These are phyloP conservation scores for Dendrolimus houi DNA, from an alignment of 2,888 invertebrate genomes.

Conservation along the genomic window DNA sequence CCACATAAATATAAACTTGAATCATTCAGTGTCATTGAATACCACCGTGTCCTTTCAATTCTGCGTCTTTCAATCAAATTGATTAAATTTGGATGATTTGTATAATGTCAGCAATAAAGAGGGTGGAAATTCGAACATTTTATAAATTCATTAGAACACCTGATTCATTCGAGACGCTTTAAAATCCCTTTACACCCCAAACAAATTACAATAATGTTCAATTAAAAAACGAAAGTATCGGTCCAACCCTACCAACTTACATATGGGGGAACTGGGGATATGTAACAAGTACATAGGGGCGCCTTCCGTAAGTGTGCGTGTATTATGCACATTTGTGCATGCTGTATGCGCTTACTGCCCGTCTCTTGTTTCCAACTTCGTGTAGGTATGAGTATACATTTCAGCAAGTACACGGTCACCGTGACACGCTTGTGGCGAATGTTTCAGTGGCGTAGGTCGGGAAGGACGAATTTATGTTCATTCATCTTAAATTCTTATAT, in stretches of 20 bases:
- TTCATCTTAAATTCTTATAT: no score
- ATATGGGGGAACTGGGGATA: conserved; percentile 34
- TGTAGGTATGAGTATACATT: not conserved
- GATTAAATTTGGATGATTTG: no score
- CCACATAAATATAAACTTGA: no score
- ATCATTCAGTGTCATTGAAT: no score
- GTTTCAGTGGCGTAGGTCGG: conserved; percentile 50
- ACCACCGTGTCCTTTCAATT: no score
- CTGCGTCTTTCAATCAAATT: no score
- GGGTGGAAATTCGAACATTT: not conserved
- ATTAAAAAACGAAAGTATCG: conserved; percentile 8
- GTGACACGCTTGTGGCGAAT: conserved; percentile 33
- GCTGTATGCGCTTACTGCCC: conserved; percentile 12
- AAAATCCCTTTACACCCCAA: not conserved
- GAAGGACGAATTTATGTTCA: conserved; percentile 12
- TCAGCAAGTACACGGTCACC: conserved; percentile 36
- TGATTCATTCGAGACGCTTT: not conserved
- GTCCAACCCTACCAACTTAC: conserved; percentile 35
- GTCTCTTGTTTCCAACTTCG: conserved; percentile 6
- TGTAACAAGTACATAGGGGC: conserved; percentile 40
- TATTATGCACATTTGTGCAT: conserved; percentile 13
- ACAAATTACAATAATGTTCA: not conserved
- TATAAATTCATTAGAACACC: not conserved
- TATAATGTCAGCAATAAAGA: not conserved
- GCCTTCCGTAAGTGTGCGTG: conserved; percentile 30